Base-by-base conservation (phyloP, 1,140 invertebrate genomes). In the Geopemphigus sp. region DNA sequence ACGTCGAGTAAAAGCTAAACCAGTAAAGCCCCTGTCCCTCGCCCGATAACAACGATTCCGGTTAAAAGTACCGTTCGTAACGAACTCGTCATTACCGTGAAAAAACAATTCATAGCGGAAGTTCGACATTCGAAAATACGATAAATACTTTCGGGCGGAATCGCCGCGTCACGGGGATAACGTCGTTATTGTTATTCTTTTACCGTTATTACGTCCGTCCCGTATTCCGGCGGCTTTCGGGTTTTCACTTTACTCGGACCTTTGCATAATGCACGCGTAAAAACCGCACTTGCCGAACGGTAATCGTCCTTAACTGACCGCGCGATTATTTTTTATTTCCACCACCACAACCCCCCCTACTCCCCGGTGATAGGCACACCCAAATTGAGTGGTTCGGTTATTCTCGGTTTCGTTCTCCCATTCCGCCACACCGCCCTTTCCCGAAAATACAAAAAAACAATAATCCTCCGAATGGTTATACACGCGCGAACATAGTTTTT, bases 301-400 rank as follows among this genome's bases (percentile, higher is more conserved):
- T 53, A 54, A 72, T 72, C 68, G 24, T 54, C 68, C 24, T 54
- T 29, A 54, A 72, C 68, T 72, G 68, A 72, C 68, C 68, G 26
- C 68, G 68, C 24, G 26, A 54, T 72, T 72, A 72, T 54, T 72
- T 72, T 72, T 72, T 72, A 72, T 72, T 72, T 54, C 14, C 10
- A n/a, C n/a, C n/a, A n/a, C n/a, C n/a, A n/a, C n/a, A n/a, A n/a
- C n/a, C n/a, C n/a, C n/a, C n/a, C n/a, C n/a, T n/a, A n/a, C n/a
- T 39, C 32, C 32, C 32, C 10, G 15, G 5, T 26, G 15, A 54
- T 24, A 11, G 32, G n/a, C 12, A 24, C 66, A 68, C 66, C 50
- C 22, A 19, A 68, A 68, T 72, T 47, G 15, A 68, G 66, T 68
- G 22, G 66, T 68, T 70, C 50, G 66, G 22, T 11, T 24, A 24